Conservation (phyloP, 2,888 invertebrate genomes). For the Parapristionchus giblindavisi region DNA sequence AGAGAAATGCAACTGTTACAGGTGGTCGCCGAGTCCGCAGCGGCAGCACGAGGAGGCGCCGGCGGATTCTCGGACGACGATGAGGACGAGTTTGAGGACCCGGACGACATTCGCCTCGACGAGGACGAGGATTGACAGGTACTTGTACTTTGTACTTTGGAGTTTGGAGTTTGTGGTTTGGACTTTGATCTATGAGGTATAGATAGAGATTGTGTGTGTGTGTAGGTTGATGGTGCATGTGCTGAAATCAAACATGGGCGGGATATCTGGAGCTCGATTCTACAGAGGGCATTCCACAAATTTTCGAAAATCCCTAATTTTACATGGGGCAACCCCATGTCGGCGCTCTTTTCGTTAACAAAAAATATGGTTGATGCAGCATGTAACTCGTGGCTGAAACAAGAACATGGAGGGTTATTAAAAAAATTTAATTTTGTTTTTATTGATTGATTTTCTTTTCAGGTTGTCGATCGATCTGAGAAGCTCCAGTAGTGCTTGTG, state of each 20-base stretch:
- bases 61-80: constrained; percentile 55
- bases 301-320: neutral
- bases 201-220: neutral
- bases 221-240: neutral
- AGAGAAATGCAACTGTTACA: constrained; percentile 3
- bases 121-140: constrained; percentile 65
- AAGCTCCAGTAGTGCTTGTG: constrained; percentile 1
- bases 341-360: no score
- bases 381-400: no score
- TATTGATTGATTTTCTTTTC: neutral
- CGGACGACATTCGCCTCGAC: constrained; percentile 63
- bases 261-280: neutral
- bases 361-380: no score
- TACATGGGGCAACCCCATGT: no score
- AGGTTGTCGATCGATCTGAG: constrained; percentile 36
- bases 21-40: constrained; percentile 46
- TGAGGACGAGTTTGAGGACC: constrained; percentile 58
- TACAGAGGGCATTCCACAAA: neutral
- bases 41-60: constrained; percentile 45
- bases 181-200: neutral
- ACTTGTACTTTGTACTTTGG: neutral
- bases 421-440: neutral
- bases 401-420: no score
- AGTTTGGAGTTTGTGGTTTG: neutral
- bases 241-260: neutral